Percentiles rank a stretch among this genome's conserved stretches.
phyloP scores from a whole-genome alignment of 1,140 invertebrate species.

The Thaumatotibia leucotreta region DNA sequence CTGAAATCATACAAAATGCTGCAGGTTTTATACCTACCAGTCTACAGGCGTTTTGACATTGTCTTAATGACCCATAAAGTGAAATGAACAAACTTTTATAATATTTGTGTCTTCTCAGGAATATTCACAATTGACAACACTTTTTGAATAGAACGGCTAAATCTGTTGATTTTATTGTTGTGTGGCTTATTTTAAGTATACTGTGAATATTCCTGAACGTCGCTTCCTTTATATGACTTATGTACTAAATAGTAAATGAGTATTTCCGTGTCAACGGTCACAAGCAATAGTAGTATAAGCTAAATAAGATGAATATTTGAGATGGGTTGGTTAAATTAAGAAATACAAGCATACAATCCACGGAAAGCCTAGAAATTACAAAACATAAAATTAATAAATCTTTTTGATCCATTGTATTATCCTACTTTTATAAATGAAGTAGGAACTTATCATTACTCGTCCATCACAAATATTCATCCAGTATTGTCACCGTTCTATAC shows the following conservation, averaged over 20 bases:
- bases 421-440: too few species aligned
- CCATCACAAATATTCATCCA: neutral
- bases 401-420: too few species aligned
- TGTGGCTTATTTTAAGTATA: too few species aligned
- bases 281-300: slow-evolving; percentile 12
- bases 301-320: neutral
- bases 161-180: too few species aligned
- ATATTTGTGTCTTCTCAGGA: neutral
- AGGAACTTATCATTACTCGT: neutral
- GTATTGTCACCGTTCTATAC: neutral
- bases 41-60: neutral
- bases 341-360: neutral
- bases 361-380: too few species aligned
- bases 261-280: neutral
- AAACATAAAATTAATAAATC: too few species aligned
- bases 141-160: too few species aligned
- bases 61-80: neutral
- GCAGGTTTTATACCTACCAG: neutral
- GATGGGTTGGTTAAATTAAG: neutral
- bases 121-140: too few species aligned
- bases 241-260: neutral
- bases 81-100: neutral
- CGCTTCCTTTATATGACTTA: too few species aligned
- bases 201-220: too few species aligned
- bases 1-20: neutral